phyloP scores from a whole-genome alignment of 2,113 vertebrate species.

The Corvus moneduloides region DNA sequence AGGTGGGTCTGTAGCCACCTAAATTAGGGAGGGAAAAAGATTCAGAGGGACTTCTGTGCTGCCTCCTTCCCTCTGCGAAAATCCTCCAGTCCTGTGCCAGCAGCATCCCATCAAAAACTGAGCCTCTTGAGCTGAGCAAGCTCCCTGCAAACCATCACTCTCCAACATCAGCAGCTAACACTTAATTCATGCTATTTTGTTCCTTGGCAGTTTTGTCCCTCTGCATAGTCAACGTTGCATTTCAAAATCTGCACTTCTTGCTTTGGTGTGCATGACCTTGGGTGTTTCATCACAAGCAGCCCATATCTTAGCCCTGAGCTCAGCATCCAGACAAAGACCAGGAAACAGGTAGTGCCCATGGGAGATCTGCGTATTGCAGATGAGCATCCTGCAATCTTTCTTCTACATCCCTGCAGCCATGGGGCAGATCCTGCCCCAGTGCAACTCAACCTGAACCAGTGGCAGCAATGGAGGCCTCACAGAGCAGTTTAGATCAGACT shows the following conservation, averaged over 20 bases:
- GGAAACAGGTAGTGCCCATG: too few relatives aligned
- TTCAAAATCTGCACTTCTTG: not conserved
- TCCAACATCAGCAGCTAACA: not conserved
- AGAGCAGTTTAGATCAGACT: not conserved
- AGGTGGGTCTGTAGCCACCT: not conserved
- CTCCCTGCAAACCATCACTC: not conserved
- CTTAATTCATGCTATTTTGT: not conserved
- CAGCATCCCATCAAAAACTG: rapidly evolving
- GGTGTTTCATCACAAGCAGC: not conserved
- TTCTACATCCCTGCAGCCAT: rapidly evolving
- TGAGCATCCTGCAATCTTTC: not conserved
- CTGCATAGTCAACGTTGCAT: rapidly evolving
- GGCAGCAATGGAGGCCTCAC: not conserved
- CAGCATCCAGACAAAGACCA: not conserved
- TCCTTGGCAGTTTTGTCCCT: not conserved
- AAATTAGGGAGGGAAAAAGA: not conserved
- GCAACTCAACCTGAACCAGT: rapidly evolving
- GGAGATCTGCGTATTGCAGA: rapidly evolving
- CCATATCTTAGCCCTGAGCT: not conserved
- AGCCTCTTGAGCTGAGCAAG: not conserved
- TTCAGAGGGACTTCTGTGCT: not conserved
- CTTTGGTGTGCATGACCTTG: not conserved
- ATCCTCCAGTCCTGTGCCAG: not conserved
- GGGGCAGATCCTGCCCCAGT: not conserved
- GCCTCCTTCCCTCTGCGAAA: not conserved